Percentiles rank a stretch among this genome's conserved stretches.
phyloP scores from a whole-genome alignment of 2,888 invertebrate genomes.

The Drosophila hamatofila region DNA sequence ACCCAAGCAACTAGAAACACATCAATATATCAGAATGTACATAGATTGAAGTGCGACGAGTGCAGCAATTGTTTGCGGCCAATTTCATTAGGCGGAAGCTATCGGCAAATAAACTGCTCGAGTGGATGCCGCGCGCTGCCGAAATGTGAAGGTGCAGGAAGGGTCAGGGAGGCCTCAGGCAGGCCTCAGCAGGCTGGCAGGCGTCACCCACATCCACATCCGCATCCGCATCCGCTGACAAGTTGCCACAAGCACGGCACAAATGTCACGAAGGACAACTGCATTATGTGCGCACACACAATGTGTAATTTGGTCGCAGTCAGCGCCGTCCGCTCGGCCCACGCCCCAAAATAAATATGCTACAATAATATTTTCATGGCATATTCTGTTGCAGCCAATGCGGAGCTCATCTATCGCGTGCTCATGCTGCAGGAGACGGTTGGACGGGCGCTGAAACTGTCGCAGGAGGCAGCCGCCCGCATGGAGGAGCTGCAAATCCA shows the following conservation, averaged over 20 bases:
- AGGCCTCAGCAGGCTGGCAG: slow-evolving; percentile 17
- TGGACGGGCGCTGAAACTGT: slow-evolving; percentile 84
- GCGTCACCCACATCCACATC: slow-evolving; percentile 35
- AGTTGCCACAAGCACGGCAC: slow-evolving; percentile 42
- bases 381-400: slow-evolving; percentile 78
- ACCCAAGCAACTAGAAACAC: slow-evolving; percentile 8
- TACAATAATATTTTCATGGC: slow-evolving; percentile 68
- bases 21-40: slow-evolving; percentile 31
- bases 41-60: slow-evolving; percentile 34
- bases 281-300: slow-evolving; percentile 69
- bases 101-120: slow-evolving; percentile 31
- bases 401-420: slow-evolving; percentile 85
- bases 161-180: slow-evolving; percentile 6
- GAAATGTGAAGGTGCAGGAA: background rate
- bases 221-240: slow-evolving; percentile 54
- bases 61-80: slow-evolving; percentile 58
- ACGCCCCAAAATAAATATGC: slow-evolving; percentile 51
- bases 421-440: slow-evolving; percentile 85
- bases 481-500: slow-evolving; percentile 86
- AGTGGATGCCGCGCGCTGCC: slow-evolving; percentile 29
- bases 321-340: background rate
- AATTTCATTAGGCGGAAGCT: slow-evolving; percentile 64
- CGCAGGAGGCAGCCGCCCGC: slow-evolving; percentile 85
- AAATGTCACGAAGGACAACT: slow-evolving; percentile 51
- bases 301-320: slow-evolving; percentile 65